Evolutionary conservation across 2,113 vertebrate species (phyloP).

Genomic region (Leptobrachium leishanense): DNA sequence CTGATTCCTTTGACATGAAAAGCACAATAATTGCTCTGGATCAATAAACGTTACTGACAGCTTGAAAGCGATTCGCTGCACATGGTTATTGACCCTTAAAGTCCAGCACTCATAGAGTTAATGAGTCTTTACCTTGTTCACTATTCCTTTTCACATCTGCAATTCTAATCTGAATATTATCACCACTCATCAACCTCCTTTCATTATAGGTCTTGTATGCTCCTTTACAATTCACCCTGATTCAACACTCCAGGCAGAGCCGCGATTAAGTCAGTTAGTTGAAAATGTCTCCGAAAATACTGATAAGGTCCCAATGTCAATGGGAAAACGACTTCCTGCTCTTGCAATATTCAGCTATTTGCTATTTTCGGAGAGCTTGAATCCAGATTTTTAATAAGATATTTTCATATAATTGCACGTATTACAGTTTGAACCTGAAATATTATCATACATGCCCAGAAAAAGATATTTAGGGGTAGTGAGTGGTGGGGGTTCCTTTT

Average conservation of each 20-base stretch:
- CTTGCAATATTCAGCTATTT: conserved; percentile 12
- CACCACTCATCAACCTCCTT: conserved; percentile 16
- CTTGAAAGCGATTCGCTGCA: conserved; percentile 14
- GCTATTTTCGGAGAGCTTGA: neutral
- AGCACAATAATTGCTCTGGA: conserved; percentile 17
- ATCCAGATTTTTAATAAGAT: conserved; percentile 6
- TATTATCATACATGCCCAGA: no score
- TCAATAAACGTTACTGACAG: conserved; percentile 25
- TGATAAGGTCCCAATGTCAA: conserved; percentile 34
- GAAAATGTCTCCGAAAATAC: conserved; percentile 38
- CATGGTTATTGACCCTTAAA: conserved; percentile 33
- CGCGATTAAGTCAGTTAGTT: conserved; percentile 36
- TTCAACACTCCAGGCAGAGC: conserved; percentile 12
- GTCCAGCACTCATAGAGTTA: conserved; percentile 38
- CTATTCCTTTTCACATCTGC: conserved; percentile 33
- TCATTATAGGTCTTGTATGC: conserved; percentile 37
- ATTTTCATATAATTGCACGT: neutral
- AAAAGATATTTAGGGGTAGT: no score
- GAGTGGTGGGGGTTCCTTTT: no score
- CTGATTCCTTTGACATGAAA: conserved; percentile 1
- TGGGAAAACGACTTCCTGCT: conserved; percentile 16
- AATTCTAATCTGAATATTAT: conserved; percentile 32
- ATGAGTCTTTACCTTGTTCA: conserved; percentile 9
- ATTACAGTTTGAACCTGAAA: no score
- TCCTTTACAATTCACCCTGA: conserved; percentile 27